A percentile compares a stretch with the other conserved stretches of the same genome.
These are phyloP conservation scores for Eueides isabella DNA, from an alignment of 1,140 invertebrate species.

Conservation along the genomic window DNA sequence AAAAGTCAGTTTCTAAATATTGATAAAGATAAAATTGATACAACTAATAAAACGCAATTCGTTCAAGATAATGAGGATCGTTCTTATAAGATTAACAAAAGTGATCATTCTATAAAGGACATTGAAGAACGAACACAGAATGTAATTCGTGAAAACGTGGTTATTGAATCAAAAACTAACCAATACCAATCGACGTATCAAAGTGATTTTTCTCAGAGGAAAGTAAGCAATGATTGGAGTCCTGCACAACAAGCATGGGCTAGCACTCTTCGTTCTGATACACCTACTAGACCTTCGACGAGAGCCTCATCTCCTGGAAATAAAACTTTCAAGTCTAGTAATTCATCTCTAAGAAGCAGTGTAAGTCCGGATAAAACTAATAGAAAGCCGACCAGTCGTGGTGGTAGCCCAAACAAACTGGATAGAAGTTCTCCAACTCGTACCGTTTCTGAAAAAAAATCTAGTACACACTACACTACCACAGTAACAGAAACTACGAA, in stretches of 20 bases:
- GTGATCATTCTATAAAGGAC: constrained; percentile 31
- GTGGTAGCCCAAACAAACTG: constrained; percentile 67
- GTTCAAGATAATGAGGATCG: not conserved
- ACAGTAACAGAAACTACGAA: constrained; percentile 58
- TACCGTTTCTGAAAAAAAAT: constrained; percentile 52
- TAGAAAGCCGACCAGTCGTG: constrained; percentile 64
- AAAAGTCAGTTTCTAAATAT: too few relatives aligned
- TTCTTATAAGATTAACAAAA: constrained; percentile 22
- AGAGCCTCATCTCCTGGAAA: constrained; percentile 76
- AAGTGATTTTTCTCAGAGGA: constrained; percentile 82
- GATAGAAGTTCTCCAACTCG: constrained; percentile 61
- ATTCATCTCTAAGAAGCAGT: constrained; percentile 80
- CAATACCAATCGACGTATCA: constrained; percentile 85
- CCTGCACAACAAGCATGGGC: constrained; percentile 88
- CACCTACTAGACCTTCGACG: constrained; percentile 72
- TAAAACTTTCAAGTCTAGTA: constrained; percentile 73
- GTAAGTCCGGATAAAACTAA: constrained; percentile 82
- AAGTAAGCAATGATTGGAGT: constrained; percentile 85
- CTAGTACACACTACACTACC: constrained; percentile 57
- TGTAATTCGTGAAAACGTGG: constrained; percentile 56
- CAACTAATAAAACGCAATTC: not conserved
- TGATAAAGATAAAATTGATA: not conserved
- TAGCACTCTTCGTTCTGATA: constrained; percentile 85
- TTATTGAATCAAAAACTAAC: constrained; percentile 59
- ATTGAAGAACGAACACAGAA: constrained; percentile 42